These are phyloP conservation scores for Chunga burmeisteri DNA, from an alignment of 2,113 vertebrate species.

Conservation along the genomic window DNA sequence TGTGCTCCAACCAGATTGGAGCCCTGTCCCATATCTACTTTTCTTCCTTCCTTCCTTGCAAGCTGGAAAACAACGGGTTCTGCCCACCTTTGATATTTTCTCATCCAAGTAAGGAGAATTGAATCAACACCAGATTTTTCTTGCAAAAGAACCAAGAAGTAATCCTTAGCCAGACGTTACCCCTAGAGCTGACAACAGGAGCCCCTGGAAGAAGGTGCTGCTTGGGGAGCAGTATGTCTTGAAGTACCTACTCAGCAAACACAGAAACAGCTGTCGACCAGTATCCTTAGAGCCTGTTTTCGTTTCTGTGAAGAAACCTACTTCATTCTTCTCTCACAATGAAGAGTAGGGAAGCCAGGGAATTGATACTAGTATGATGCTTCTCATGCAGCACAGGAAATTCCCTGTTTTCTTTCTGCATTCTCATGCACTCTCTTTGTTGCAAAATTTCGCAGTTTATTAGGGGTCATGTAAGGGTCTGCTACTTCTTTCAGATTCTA, in stretches of 20 bases:
- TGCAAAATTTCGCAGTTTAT: not conserved
- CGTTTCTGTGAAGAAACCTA: not conserved
- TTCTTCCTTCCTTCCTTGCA: not conserved
- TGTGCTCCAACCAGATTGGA: not conserved
- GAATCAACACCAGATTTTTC: not conserved
- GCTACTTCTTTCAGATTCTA: not conserved
- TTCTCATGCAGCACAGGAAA: not conserved
- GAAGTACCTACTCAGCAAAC: not conserved
- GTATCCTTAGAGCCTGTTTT: not conserved
- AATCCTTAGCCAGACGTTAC: not conserved
- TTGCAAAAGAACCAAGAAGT: not conserved
- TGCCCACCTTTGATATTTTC: not conserved
- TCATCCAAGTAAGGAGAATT: not conserved
- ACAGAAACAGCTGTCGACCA: not conserved
- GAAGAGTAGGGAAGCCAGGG: not conserved
- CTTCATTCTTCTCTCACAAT: not conserved
- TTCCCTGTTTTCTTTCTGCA: not conserved
- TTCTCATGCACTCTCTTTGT: not conserved
- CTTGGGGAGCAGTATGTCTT: not conserved
- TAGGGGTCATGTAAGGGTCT: not conserved
- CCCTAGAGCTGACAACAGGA: not conserved
- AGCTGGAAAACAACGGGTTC: not conserved
- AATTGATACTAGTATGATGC: not conserved
- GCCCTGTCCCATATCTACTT: not conserved
- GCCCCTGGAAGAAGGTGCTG: not conserved